Conservation (phyloP, 2,888 invertebrate genomes). For the Cyclophora punctaria region DNA sequence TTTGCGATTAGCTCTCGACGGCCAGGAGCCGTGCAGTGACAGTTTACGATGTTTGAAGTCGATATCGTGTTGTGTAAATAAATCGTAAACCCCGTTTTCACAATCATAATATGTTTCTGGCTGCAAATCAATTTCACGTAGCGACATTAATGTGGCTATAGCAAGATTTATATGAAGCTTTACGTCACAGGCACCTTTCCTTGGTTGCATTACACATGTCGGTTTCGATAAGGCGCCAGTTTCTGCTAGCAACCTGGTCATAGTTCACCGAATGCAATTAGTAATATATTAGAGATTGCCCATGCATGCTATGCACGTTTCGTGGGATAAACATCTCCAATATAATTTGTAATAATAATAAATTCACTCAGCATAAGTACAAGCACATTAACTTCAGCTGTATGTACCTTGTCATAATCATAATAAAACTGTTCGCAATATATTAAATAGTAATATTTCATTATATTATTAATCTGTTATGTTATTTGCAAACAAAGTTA, state of each 20-base stretch:
- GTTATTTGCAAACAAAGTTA: too few relatives aligned
- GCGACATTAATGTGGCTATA: constrained; percentile 73
- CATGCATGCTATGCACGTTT: not conserved
- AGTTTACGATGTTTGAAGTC: constrained; percentile 59
- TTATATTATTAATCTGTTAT: not conserved
- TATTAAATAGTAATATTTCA: too few relatives aligned
- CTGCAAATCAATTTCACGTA: constrained; percentile 75
- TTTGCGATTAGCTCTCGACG: not conserved
- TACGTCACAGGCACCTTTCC: constrained; percentile 64
- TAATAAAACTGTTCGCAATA: too few relatives aligned
- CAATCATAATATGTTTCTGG: constrained; percentile 75
- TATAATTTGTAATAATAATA: too few relatives aligned
- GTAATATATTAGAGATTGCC: constrained; percentile 10
- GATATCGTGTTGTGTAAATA: constrained; percentile 70
- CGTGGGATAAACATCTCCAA: too few relatives aligned
- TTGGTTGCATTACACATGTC: constrained; percentile 44
- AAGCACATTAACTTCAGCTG: not conserved
- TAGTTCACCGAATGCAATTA: constrained; percentile 42
- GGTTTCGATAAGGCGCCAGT: constrained; percentile 44
- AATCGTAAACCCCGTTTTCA: constrained; percentile 75
- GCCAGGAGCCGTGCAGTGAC: constrained; percentile 37
- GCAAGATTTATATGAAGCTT: constrained; percentile 72
- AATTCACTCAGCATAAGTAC: not conserved
- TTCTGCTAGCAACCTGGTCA: constrained; percentile 33
- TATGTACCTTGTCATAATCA: too few relatives aligned